These are phyloP conservation scores for Trematomus loennbergii DNA, from an alignment of 2,113 vertebrate genomes.

Conservation along the genomic window DNA sequence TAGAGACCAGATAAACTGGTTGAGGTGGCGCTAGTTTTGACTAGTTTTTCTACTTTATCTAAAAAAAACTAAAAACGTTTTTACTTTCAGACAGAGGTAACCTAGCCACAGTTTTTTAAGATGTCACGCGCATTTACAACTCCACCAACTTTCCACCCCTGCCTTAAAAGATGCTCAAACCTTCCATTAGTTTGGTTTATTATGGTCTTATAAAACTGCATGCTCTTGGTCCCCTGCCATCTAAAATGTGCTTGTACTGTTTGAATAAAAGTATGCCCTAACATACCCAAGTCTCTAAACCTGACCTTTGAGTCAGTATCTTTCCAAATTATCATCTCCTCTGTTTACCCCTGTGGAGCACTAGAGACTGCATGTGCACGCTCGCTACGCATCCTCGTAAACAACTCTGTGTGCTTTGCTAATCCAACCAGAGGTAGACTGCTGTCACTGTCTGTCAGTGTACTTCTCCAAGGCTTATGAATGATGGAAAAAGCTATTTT, in stretches of 20 bases:
- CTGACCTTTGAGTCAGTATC: slow-evolving; percentile 59
- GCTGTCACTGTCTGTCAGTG: slow-evolving; percentile 65
- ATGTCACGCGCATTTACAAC: neutral
- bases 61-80: too few species aligned
- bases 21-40: neutral
- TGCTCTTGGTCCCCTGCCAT: slow-evolving; percentile 11
- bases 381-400: slow-evolving; percentile 42
- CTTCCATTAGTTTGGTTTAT: neutral
- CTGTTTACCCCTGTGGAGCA: slow-evolving; percentile 49
- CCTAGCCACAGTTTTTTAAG: neutral
- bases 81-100: too few species aligned
- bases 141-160: neutral
- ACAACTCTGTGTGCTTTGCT: slow-evolving; percentile 58
- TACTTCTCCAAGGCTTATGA: slow-evolving; percentile 48
- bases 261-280: slow-evolving; percentile 23
- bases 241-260: slow-evolving; percentile 32
- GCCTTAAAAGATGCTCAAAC: neutral
- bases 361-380: slow-evolving; percentile 35
- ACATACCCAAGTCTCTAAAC: slow-evolving; percentile 35
- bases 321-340: slow-evolving; percentile 39
- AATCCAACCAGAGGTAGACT: slow-evolving; percentile 68
- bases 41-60: neutral
- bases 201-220: neutral
- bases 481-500: slow-evolving; percentile 1
- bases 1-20: neutral